Conservation (phyloP, 1,140 invertebrate genomes). For the Catajapyx aquilonaris region DNA sequence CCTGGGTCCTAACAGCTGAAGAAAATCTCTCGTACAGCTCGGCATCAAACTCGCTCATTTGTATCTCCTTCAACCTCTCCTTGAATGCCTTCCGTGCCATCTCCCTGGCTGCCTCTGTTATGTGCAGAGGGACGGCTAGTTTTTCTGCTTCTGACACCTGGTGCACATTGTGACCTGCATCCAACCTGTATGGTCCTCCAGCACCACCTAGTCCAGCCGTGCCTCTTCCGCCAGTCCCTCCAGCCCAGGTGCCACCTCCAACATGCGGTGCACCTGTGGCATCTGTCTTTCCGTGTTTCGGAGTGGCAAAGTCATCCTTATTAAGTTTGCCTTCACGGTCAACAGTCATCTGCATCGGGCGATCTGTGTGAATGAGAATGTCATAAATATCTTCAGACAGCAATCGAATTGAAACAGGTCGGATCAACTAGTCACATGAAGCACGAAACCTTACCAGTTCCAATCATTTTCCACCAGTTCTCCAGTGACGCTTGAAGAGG, state of each 20-base stretch:
- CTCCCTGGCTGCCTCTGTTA: conserved; percentile 69
- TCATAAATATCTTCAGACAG: not conserved
- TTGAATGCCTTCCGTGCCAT: conserved; percentile 81
- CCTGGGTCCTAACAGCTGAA: conserved; percentile 48
- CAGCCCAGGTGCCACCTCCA: conserved; percentile 91
- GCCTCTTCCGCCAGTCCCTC: conserved; percentile 74
- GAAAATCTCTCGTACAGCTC: conserved; percentile 65
- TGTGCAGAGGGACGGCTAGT: conserved; percentile 68
- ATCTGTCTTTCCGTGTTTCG: conserved; percentile 85
- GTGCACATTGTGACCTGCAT: conserved; percentile 79
- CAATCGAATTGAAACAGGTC: not conserved
- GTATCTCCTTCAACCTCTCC: conserved; percentile 71
- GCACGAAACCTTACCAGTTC: conserved; percentile 5
- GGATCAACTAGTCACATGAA: not conserved
- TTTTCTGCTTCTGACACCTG: conserved; percentile 74
- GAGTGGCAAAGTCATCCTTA: conserved; percentile 16
- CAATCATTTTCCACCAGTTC: conserved; percentile 20
- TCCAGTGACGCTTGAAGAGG: conserved; percentile 24
- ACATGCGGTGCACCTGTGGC: conserved; percentile 75
- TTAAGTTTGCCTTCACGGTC: not conserved
- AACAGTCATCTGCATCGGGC: not conserved
- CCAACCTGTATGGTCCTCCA: conserved; percentile 75
- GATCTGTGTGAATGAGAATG: not conserved
- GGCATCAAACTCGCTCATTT: conserved; percentile 88
- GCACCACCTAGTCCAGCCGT: conserved; percentile 87